A percentile compares a stretch with the other conserved stretches of the same genome.
Evolutionary conservation across 1,140 invertebrate genomes (phyloP).

Genomic region (Thrips palmi): DNA sequence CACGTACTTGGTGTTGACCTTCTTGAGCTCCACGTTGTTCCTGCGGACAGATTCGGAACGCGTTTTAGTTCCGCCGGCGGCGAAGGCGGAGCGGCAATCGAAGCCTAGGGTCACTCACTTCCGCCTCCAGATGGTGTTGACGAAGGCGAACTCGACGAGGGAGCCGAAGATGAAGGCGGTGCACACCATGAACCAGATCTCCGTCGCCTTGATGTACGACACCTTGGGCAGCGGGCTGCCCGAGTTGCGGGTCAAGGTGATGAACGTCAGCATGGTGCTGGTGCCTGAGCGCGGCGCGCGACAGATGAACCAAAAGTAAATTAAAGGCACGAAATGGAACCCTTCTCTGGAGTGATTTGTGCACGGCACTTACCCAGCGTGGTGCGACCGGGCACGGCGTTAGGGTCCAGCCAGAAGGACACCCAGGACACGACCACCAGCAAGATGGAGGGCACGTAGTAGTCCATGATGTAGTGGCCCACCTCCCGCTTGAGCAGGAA

Average conservation of each 20-base stretch:
- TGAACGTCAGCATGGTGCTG: constrained; percentile 70
- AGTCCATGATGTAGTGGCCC: constrained; percentile 78
- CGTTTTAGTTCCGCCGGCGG: neutral
- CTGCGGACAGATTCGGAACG: constrained; percentile 23
- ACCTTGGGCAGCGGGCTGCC: constrained; percentile 71
- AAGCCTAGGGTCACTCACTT: constrained; percentile 31
- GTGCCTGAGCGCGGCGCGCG: constrained; percentile 47
- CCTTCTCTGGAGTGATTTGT: no score
- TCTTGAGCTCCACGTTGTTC: constrained; percentile 62
- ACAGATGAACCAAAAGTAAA: no score
- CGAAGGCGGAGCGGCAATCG: neutral
- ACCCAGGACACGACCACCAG: constrained; percentile 81
- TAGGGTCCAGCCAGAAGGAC: constrained; percentile 75
- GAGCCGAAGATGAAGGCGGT: constrained; percentile 69
- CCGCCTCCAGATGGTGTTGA: constrained; percentile 71
- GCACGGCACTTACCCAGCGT: constrained; percentile 38
- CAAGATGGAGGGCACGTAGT: constrained; percentile 74
- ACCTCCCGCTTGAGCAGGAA: constrained; percentile 62
- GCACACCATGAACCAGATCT: constrained; percentile 77
- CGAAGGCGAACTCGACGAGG: constrained; percentile 75
- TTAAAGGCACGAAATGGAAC: neutral
- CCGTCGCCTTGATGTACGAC: constrained; percentile 78
- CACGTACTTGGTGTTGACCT: constrained; percentile 66
- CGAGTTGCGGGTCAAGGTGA: constrained; percentile 63
- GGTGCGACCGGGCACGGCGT: constrained; percentile 63